These are phyloP conservation scores for Campoplex capitator DNA, from an alignment of 2,888 invertebrate species.

Conservation along the genomic window DNA sequence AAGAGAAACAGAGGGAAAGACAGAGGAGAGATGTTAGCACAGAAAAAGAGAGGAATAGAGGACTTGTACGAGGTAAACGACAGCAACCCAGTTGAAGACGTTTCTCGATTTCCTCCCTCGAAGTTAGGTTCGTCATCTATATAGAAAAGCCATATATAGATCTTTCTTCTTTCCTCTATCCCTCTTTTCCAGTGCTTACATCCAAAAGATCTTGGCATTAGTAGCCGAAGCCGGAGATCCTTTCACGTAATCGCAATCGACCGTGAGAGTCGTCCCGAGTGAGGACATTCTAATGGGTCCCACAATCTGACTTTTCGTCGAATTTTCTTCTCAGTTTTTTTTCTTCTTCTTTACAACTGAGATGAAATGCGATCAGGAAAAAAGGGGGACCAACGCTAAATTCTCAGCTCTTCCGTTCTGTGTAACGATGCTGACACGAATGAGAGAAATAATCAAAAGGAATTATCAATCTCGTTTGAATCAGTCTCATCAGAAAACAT, in stretches of 20 bases:
- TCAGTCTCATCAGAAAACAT: constrained; percentile 9
- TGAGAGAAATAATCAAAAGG: background rate
- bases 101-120: constrained; percentile 58
- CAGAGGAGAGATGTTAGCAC: background rate
- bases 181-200: constrained; percentile 14
- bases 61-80: constrained; percentile 44
- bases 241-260: constrained; percentile 50
- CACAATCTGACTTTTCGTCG: constrained; percentile 49
- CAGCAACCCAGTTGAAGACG: constrained; percentile 58
- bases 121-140: constrained; percentile 53
- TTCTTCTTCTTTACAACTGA: constrained; percentile 3
- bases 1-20: constrained; percentile 7
- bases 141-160: constrained; percentile 7
- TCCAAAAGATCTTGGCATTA: constrained; percentile 45
- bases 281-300: constrained; percentile 64
- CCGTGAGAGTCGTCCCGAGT: constrained; percentile 21
- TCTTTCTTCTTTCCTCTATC: background rate
- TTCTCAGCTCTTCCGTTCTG: constrained; percentile 2
- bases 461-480: background rate
- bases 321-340: background rate
- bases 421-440: constrained; percentile 13
- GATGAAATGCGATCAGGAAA: constrained; percentile 39
- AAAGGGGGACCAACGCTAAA: constrained; percentile 34
- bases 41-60: constrained; percentile 12
- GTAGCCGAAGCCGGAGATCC: constrained; percentile 42